These are phyloP conservation scores for Pristionchus arcanus DNA, from an alignment of 2,888 invertebrate genomes.

Conservation along the genomic window DNA sequence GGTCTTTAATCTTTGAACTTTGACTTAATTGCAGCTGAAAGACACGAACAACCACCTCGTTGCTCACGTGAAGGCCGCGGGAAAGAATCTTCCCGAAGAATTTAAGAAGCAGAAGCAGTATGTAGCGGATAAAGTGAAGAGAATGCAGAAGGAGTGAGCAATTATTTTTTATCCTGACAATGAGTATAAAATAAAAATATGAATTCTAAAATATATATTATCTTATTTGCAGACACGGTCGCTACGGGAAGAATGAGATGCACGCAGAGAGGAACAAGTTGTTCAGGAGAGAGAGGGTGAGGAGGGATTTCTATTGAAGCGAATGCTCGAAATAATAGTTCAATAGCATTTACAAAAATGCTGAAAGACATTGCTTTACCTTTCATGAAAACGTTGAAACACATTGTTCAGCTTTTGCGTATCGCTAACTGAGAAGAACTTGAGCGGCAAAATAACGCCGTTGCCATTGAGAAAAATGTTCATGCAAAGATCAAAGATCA, in stretches of 20 bases:
- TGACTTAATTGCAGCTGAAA: not conserved
- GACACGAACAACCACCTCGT: slow-evolving; percentile 28
- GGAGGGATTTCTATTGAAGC: not conserved
- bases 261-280: slow-evolving; percentile 19
- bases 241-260: slow-evolving; percentile 18
- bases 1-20: not conserved
- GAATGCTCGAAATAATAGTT: too few species aligned
- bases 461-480: too few species aligned
- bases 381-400: too few species aligned
- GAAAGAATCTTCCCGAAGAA: not conserved
- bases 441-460: too few species aligned
- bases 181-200: not conserved
- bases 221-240: not conserved
- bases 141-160: not conserved
- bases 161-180: not conserved
- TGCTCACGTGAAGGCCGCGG: not conserved
- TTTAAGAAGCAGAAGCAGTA: not conserved
- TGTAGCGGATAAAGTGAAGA: not conserved
- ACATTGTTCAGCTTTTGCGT: too few species aligned
- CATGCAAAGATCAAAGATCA: not conserved
- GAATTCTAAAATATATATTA: not conserved
- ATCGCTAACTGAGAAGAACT: too few species aligned
- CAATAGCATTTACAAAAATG: too few species aligned
- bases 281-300: slow-evolving; percentile 18
- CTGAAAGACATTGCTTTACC: too few species aligned